A percentile compares a stretch with the other conserved stretches of the same genome.
Conservation (phyloP, 2,113 vertebrate genomes). For the Misgurnus mizolepis region DNA sequence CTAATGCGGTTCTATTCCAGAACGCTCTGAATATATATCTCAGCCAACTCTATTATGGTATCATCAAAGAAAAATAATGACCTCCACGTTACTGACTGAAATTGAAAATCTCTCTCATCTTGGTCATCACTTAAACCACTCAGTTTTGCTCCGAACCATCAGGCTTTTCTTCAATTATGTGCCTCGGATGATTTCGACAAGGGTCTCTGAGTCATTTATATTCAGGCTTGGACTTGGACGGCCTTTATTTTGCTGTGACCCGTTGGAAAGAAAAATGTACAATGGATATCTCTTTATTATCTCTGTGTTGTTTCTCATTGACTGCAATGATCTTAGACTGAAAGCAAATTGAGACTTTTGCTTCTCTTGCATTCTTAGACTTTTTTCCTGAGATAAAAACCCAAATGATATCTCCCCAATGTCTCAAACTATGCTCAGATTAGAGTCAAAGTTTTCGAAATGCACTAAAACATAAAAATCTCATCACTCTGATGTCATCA, state of each 20-base stretch:
- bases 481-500: too few species aligned
- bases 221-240: constrained; percentile 13
- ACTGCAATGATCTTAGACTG: too few species aligned
- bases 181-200: constrained; percentile 47
- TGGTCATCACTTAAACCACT: constrained; percentile 54
- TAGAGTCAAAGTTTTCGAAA: too few species aligned
- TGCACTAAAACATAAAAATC: too few species aligned
- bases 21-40: constrained; percentile 45
- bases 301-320: too few species aligned
- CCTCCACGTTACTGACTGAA: constrained; percentile 54
- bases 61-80: constrained; percentile 60
- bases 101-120: constrained; percentile 59
- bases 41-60: constrained; percentile 55
- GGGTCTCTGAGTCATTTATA: constrained; percentile 37
- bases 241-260: constrained; percentile 38
- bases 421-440: too few species aligned
- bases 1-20: constrained; percentile 52
- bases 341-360: too few species aligned
- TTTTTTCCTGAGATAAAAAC: too few species aligned
- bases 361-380: too few species aligned
- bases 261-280: too few species aligned
- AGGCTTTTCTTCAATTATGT: constrained; percentile 45
- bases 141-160: constrained; percentile 42
- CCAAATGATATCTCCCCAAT: too few species aligned
- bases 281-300: too few species aligned